Conservation (phyloP, 1,140 invertebrate genomes). For the Lanistes nyassanus region DNA sequence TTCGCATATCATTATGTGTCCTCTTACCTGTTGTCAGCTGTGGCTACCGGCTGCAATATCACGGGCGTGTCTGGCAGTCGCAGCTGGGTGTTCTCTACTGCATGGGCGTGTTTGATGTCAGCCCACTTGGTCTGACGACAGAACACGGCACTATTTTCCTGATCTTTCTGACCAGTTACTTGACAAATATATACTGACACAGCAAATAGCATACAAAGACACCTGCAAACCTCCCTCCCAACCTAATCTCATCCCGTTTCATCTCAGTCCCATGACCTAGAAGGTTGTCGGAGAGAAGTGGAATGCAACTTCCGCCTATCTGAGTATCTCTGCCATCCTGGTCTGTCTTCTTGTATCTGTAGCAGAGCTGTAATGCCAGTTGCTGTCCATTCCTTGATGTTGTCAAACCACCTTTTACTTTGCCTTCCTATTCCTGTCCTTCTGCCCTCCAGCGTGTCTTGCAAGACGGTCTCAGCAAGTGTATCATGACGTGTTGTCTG, state of each 20-base stretch:
- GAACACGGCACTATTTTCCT: background rate
- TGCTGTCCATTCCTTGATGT: too few species aligned
- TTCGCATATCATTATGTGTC: background rate
- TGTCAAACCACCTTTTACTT: too few species aligned
- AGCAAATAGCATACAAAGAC: background rate
- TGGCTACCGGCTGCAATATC: conserved; percentile 34
- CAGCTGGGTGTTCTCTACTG: conserved; percentile 32
- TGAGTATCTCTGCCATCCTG: too few species aligned
- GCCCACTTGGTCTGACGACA: conserved; percentile 23
- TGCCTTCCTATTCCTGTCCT: too few species aligned
- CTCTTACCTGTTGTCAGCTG: conserved; percentile 34
- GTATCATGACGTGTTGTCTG: too few species aligned
- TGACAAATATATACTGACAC: background rate
- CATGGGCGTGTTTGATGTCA: conserved; percentile 34
- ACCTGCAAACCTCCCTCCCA: background rate
- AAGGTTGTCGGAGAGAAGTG: too few species aligned
- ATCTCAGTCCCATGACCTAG: too few species aligned
- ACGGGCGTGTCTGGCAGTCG: conserved; percentile 24
- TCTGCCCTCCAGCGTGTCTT: too few species aligned
- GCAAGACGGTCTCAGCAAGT: too few species aligned
- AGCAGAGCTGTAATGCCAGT: too few species aligned
- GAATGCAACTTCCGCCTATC: too few species aligned
- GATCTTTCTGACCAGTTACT: background rate
- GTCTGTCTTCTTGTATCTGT: too few species aligned
- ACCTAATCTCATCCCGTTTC: background rate